Conservation (phyloP, 2,888 invertebrate species). For the Trimorus sp. region DNA sequence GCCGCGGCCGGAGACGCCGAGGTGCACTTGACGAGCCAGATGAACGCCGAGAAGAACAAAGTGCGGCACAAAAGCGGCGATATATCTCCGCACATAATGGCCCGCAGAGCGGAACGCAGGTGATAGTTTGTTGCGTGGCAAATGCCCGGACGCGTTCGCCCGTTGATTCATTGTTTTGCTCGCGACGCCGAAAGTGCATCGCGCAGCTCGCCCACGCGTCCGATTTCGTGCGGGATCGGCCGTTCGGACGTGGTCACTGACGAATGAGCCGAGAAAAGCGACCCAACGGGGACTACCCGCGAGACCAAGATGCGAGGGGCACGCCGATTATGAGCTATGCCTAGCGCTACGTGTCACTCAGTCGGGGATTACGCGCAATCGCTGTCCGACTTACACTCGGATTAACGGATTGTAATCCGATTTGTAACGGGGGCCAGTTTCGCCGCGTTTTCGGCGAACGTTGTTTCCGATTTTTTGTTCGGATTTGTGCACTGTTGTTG, state of each 20-base stretch:
- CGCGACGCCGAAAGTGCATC: conserved; percentile 23
- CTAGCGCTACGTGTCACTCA: conserved; percentile 43
- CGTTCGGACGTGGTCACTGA: background rate
- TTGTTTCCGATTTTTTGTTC: background rate
- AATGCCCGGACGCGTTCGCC: background rate
- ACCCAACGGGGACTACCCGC: conserved; percentile 4
- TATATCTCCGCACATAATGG: too few relatives aligned
- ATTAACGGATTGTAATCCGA: conserved; percentile 53
- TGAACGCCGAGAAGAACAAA: too few relatives aligned
- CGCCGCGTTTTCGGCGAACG: conserved; percentile 5
- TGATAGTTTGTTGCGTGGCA: too few relatives aligned
- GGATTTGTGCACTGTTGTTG: conserved; percentile 3
- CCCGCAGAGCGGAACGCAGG: too few relatives aligned
- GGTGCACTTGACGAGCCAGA: too few relatives aligned
- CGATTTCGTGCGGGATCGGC: conserved; percentile 17
- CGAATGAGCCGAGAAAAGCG: conserved; percentile 7
- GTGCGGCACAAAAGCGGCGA: too few relatives aligned
- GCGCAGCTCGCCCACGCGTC: background rate
- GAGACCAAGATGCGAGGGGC: conserved; percentile 22
- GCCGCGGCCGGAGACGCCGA: too few relatives aligned
- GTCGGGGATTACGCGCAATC: conserved; percentile 41
- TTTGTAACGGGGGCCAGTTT: conserved; percentile 44
- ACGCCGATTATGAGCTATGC: conserved; percentile 39
- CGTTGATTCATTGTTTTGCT: conserved; percentile 28
- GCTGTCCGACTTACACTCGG: conserved; percentile 51